Base-by-base conservation (phyloP, 2,888 invertebrate species). In the Operophtera brumata region DNA sequence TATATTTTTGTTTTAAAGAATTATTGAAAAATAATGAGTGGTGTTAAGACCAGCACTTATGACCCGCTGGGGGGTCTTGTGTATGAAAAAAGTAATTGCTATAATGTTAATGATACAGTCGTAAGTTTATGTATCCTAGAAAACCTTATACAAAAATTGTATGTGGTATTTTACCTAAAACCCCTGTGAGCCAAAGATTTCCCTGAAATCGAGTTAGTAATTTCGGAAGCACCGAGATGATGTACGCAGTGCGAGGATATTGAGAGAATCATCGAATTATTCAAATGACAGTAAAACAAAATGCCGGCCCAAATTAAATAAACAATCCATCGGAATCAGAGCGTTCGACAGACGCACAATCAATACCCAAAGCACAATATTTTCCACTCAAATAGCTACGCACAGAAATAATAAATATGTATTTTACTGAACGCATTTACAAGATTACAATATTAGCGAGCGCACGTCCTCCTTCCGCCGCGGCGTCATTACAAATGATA, bases 401-500 rank as follows among this genome's bases (percentile, higher is more conserved):
- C 71, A 67, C 73, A 72, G 73, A 80, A 77, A 78, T 77, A 82
- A 84, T 84, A 84, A 86, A 86, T 87, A 86, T 84, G 82, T 86
- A 84, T 84, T 73, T 74, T 67, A 73, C 75, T 72, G 79, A 84
- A 82, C 83, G 86, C 87, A 86, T 88, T 86, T 86, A 84, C 86
- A 85, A 84, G 83, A 89, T 88, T 87, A 86, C 86, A 83, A 84
- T 88, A 85, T 87, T 86, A 87, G 86, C 83, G 86, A 79, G 71
- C 78, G 77, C 73, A 73, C 80, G 82, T 85, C 82, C 80, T 78
- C 72, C 73, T 75, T 72, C 77, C 75, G 69, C 71, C 74, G 77
- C 73, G 71, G 76, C 86, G 83, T 89, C 89, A 88, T 89, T 87
- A 86, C 84, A 79, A 84, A 89, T 90, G 90, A 90, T 89, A 85